Percentiles rank a stretch among this genome's conserved stretches.
Evolutionary conservation across 1,140 invertebrate species (phyloP).

Genomic region (Aethina tumida): DNA sequence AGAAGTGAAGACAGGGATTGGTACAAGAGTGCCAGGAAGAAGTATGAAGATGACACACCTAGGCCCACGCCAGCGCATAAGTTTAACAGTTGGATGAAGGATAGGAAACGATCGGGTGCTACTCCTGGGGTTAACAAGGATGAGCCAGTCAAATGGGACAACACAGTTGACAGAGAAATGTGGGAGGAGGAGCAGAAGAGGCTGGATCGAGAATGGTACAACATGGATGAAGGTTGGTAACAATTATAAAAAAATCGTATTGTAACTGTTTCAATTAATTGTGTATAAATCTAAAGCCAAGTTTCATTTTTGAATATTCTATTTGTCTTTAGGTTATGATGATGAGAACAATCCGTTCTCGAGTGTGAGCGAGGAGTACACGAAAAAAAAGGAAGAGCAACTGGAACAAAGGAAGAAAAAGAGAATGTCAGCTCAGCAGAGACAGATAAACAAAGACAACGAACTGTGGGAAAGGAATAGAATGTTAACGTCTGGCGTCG

Average conservation of each 20-base stretch:
- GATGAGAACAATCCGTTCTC: slow-evolving; percentile 90
- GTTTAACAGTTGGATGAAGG: slow-evolving; percentile 68
- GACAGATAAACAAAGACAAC: slow-evolving; percentile 95
- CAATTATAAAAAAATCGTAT: too few relatives aligned
- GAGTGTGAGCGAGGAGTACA: slow-evolving; percentile 82
- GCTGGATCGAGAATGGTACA: slow-evolving; percentile 94
- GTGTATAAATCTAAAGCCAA: too few relatives aligned
- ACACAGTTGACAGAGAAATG: slow-evolving; percentile 59
- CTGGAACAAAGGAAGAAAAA: slow-evolving; percentile 83
- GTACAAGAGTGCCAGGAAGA: slow-evolving; percentile 17
- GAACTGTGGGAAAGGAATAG: slow-evolving; percentile 98
- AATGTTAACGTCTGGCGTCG: slow-evolving; percentile 94
- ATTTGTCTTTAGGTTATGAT: slow-evolving; percentile 56
- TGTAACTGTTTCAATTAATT: too few relatives aligned
- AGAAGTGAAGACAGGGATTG: slow-evolving; percentile 17
- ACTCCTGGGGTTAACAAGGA: slow-evolving; percentile 43
- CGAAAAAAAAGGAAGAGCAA: slow-evolving; percentile 83
- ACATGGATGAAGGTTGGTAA: slow-evolving; percentile 72
- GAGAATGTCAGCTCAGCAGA: slow-evolving; percentile 84
- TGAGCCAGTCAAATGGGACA: slow-evolving; percentile 41
- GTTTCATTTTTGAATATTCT: too few relatives aligned
- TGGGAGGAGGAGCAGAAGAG: slow-evolving; percentile 93
- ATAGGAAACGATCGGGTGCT: slow-evolving; percentile 49
- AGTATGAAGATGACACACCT: slow-evolving; percentile 55
- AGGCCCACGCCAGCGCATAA: slow-evolving; percentile 79